Evolutionary conservation across 2,888 invertebrate species (phyloP), one percentile per base, ranked within the genome.

Genomic region (Erpobdella octoculata): DNA sequence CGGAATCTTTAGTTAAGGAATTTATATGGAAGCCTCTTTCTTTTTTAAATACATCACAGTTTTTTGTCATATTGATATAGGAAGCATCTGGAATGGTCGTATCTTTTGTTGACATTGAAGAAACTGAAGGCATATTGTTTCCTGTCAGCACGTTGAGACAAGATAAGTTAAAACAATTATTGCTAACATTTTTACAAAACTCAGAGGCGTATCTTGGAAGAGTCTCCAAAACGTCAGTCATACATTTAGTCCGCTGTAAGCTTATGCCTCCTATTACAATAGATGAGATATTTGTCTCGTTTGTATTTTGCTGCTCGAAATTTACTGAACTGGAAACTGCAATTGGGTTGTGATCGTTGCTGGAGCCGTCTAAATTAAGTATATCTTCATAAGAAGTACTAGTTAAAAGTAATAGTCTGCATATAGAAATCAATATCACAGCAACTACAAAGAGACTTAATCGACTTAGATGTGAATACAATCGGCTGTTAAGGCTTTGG

Each of bases 1-100:
- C 65, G 72, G 79, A 79, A 59, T 78, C 79, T 35, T 70, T 58
- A 8, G 72, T 31, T 4, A 73, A 12, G 4, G 73, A 68, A 33
- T 58, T 25, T 58, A 69, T 21, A 18, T 71, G 59, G 59, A 73
- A 77, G 1, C 73, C 73, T 25, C 74, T 33, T 0, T 25, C 3
- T 2, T 6, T 58, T 36, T 65, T 70, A 37, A 75, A 76, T 15
- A 59, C 61, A 3, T 37, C n/a, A 33, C 77, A 77, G 37, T 76
- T 58, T 1, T 31, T 64, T 12, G 70, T 72, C n/a, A 73, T 18
- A 18, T 71, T 61, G 15, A 71, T n/a, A 62, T 62, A 62, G n/a
- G 31, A 33, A 28, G 28, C 6, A 18, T 62, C 62, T 31, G 31
- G 6, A 6, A 31, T 28, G 33, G 5, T n/a, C 15, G 8, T 21